Conservation (phyloP, 2,888 invertebrate genomes). For the Troides oblongomaculatus region DNA sequence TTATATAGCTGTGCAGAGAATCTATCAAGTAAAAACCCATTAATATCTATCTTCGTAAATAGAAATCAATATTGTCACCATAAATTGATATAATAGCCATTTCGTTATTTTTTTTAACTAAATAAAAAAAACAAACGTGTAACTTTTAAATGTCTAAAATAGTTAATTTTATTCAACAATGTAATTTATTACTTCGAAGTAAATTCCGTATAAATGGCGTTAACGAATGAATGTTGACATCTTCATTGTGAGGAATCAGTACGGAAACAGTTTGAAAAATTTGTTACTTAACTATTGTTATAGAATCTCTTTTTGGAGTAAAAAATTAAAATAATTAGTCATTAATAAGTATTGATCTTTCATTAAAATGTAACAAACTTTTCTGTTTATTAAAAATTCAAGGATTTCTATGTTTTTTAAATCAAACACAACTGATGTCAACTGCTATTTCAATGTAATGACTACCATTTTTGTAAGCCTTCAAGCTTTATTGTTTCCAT, state of each 20-base stretch:
- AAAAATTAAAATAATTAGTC: too few species aligned
- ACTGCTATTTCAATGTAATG: background rate
- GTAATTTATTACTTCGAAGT: slow-evolving; percentile 4
- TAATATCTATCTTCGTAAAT: slow-evolving; percentile 11
- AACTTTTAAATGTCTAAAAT: slow-evolving; percentile 9
- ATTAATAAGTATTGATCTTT: too few species aligned
- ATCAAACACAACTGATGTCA: background rate
- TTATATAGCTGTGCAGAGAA: slow-evolving; percentile 23
- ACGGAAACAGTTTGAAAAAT: background rate
- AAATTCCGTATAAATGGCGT: background rate
- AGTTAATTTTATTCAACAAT: slow-evolving; percentile 3
- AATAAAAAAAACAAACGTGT: background rate
- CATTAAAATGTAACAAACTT: too few species aligned
- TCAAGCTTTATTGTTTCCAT: slow-evolving; percentile 12
- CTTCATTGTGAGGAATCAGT: slow-evolving; percentile 4
- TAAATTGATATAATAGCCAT: slow-evolving; percentile 11
- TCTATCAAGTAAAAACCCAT: slow-evolving; percentile 21
- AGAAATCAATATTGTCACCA: slow-evolving; percentile 4
- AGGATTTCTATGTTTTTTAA: background rate
- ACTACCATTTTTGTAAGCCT: background rate
- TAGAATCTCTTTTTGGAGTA: too few species aligned
- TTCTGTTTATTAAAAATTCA: background rate
- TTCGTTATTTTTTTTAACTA: background rate
- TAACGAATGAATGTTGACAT: slow-evolving; percentile 3
- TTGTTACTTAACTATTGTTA: too few species aligned